Evolutionary conservation across 1,140 invertebrate species (phyloP), one percentile per base, ranked within the genome.

Genomic region (Callitettix versicolor): DNA sequence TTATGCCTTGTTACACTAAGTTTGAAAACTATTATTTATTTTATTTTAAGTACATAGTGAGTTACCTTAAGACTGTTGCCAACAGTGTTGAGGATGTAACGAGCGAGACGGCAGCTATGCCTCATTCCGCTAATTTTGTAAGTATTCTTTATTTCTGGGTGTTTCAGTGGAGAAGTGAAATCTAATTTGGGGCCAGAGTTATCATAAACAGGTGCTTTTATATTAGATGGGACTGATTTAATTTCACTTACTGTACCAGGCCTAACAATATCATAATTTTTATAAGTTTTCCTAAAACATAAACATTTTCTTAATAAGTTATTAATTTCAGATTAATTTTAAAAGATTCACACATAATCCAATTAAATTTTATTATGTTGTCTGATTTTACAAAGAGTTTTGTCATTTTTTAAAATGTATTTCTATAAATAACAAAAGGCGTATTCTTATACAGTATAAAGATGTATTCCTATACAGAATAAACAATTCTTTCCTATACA

Each of bases 61-160:
- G 60, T 67, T 73, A 89, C 86, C 75, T 85, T 75, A 26, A 90
- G 69, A 65, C 77, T 68, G 49, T 75, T 51, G 55, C 73, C 70
- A 52, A 84, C 75, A 62, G 73, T 64, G 55, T 76, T 68, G 41
- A 90, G 73, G 65, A 91, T 76, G 60, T 72, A 73, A 63, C 78
- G 80, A 33, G 91, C 91, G 12, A 95, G 68, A 62, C 71, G 71
- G 68, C 91, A 93, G 60, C 88, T 83, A 1, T 76, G 65, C 60
- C 77, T 75, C 82, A 95, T 88, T 42, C 72, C 71, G 55, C 75
- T 62, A 54, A 94, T 80, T 70, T 90, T 80, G 58, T 77, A 70
- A 2, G 63, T 48, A 65, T 76, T 76, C 75, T 95, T 92, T 14
- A 92, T 81, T 74, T 94, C 88, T 43, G 79, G 73, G 15, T 62